Percentiles rank a stretch among this genome's conserved stretches.
These are phyloP conservation scores for Allolobophora icterica DNA, from an alignment of 2,888 invertebrate species.

Conservation along the genomic window DNA sequence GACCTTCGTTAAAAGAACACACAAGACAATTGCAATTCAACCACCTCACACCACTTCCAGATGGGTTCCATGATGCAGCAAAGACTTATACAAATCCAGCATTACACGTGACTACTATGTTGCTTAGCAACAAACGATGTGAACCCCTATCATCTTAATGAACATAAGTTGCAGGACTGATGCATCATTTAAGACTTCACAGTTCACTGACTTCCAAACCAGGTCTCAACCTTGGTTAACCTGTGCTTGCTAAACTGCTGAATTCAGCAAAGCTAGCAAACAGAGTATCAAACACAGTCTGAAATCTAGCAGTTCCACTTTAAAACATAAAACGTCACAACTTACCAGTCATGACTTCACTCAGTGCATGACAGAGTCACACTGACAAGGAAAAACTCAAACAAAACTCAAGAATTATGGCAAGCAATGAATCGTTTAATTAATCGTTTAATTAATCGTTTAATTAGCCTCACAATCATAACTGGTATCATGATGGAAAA, in stretches of 20 bases:
- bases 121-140: slow-evolving; percentile 8
- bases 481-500: not conserved
- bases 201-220: not conserved
- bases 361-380: not conserved
- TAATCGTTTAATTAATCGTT: not conserved
- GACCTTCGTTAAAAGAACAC: not conserved
- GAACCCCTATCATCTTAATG: not conserved
- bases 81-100: too few relatives aligned
- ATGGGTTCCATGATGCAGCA: too few relatives aligned
- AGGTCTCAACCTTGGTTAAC: not conserved
- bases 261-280: not conserved
- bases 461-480: not conserved
- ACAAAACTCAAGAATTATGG: slow-evolving; percentile 2
- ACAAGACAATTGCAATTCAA: not conserved
- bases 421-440: not conserved
- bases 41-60: not conserved
- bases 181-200: not conserved
- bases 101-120: not conserved
- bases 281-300: not conserved
- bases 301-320: not conserved
- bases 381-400: slow-evolving; percentile 11
- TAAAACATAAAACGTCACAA: not conserved
- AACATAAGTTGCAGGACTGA: too few relatives aligned
- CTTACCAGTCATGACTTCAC: not conserved
- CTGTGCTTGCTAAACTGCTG: not conserved